phyloP scores from a whole-genome alignment of 2,888 invertebrate species.

The Hedychridium roseum region DNA sequence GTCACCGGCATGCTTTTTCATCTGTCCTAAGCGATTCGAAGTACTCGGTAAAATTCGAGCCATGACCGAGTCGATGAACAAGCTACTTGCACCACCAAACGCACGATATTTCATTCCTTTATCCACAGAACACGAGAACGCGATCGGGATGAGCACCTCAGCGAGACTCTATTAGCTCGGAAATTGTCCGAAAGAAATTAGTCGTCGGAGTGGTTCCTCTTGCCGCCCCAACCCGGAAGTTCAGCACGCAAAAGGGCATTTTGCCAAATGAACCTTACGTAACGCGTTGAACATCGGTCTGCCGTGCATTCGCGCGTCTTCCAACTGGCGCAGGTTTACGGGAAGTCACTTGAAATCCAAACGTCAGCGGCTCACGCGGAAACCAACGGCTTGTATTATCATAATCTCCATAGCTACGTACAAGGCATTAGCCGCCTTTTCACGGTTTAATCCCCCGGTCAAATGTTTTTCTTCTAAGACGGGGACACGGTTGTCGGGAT shows the following conservation, averaged over 20 bases:
- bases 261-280: conserved; percentile 1
- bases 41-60: too few relatives aligned
- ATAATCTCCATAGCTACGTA: conserved; percentile 22
- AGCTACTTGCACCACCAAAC: too few relatives aligned
- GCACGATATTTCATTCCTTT: too few relatives aligned
- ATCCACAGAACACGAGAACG: too few relatives aligned
- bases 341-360: conserved; percentile 10
- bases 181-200: too few relatives aligned
- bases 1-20: too few relatives aligned
- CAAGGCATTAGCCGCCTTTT: conserved; percentile 7
- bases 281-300: background rate
- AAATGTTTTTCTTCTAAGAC: conserved; percentile 19
- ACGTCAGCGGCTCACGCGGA: conserved; percentile 21
- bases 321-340: too few relatives aligned
- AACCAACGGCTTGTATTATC: conserved; percentile 27
- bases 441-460: conserved; percentile 22
- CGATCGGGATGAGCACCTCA: too few relatives aligned
- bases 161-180: too few relatives aligned
- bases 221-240: background rate
- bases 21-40: too few relatives aligned
- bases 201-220: too few relatives aligned
- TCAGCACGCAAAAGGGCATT: background rate
- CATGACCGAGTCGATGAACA: too few relatives aligned
- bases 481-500: conserved; percentile 6
- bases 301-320: conserved; percentile 3